A percentile compares a stretch with the other conserved stretches of the same genome.
phyloP scores from a whole-genome alignment of 2,888 invertebrate genomes.

The Megastigmus dorsalis region DNA sequence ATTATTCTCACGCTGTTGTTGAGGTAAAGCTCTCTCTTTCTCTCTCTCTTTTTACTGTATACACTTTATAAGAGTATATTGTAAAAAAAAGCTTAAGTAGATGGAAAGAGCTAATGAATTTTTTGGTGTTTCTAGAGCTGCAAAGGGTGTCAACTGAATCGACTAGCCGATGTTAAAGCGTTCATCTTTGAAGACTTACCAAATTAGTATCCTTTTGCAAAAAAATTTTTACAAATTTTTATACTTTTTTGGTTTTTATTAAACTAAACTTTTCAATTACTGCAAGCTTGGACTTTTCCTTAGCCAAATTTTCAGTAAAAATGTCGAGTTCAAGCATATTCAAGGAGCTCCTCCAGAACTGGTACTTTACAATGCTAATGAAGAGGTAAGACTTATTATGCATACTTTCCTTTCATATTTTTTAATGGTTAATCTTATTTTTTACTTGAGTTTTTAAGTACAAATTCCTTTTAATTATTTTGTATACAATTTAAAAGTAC shows the following conservation, averaged over 20 bases:
- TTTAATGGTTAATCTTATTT: neutral
- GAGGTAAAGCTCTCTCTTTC: constrained; percentile 29
- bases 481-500: too few species aligned
- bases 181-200: constrained; percentile 84
- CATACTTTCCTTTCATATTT: neutral
- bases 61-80: too few species aligned
- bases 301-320: constrained; percentile 58
- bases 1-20: constrained; percentile 37
- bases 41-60: neutral
- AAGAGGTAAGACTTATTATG: constrained; percentile 69
- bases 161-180: constrained; percentile 80
- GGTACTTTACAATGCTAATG: constrained; percentile 77
- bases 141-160: constrained; percentile 81
- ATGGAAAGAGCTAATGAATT: neutral
- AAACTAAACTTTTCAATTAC: too few species aligned
- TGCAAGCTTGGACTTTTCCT: too few species aligned
- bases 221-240: neutral
- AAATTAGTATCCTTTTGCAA: constrained; percentile 76
- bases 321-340: constrained; percentile 80
- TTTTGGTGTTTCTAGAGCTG: constrained; percentile 81
- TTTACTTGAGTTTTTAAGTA: neutral
- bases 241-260: neutral
- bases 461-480: neutral
- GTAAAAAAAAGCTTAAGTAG: too few species aligned
- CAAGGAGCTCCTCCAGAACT: constrained; percentile 81